Evolutionary conservation across 2,113 vertebrate species (phyloP).

Genomic region (Epinephelus lanceolatus): DNA sequence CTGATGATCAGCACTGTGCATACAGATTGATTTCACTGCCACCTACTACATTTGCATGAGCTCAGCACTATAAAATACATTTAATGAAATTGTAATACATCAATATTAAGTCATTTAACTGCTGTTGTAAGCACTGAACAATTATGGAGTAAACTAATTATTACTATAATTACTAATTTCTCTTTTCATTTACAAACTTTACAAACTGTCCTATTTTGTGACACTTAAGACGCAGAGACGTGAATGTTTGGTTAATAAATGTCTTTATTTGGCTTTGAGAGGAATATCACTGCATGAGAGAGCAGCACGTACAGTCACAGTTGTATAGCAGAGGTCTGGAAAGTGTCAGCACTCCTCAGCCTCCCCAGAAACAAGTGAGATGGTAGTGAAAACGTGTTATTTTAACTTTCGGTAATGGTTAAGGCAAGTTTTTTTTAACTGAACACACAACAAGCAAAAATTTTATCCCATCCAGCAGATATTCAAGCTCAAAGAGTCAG

Average conservation of each 20-base stretch:
- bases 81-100: too few species aligned
- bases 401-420: conserved; percentile 75
- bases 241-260: conserved; percentile 83
- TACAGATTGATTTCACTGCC: too few species aligned
- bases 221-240: conserved; percentile 19
- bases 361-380: conserved; percentile 67
- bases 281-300: conserved; percentile 79
- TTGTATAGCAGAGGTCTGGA: conserved; percentile 76
- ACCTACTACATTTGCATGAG: too few species aligned
- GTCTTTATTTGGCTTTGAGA: conserved; percentile 88
- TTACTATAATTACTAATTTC: neutral
- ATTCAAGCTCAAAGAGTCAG: conserved; percentile 80
- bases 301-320: conserved; percentile 84
- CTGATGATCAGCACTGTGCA: too few species aligned
- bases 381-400: conserved; percentile 69
- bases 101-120: too few species aligned
- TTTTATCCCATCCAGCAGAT: conserved; percentile 74
- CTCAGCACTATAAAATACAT: too few species aligned
- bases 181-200: neutral
- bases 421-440: conserved; percentile 79
- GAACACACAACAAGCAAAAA: conserved; percentile 82
- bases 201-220: neutral
- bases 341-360: conserved; percentile 65
- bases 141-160: neutral
- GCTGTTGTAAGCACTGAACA: too few species aligned